phyloP scores from a whole-genome alignment of 1,140 invertebrate species.

The Drosophila punjabiensis region DNA sequence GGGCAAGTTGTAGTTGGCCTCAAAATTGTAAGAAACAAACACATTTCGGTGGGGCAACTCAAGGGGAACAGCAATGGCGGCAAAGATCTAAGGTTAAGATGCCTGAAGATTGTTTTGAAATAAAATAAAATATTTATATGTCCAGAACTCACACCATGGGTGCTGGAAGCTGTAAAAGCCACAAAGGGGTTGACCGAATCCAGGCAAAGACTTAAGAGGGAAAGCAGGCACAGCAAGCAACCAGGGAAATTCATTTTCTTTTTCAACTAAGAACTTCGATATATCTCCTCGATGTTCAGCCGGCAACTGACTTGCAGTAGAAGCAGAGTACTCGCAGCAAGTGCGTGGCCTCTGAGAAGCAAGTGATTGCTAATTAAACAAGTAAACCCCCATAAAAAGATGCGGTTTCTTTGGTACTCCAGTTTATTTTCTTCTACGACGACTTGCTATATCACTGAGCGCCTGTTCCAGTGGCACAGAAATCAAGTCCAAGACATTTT shows the following conservation, averaged over 20 bases:
- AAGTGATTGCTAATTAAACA: conserved; percentile 34
- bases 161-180: conserved; percentile 65
- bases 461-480: conserved; percentile 68
- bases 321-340: conserved; percentile 13
- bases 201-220: conserved; percentile 22
- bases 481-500: conserved; percentile 73
- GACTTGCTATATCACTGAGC: conserved; percentile 41
- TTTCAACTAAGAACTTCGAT: background rate
- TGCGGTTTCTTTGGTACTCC: conserved; percentile 22
- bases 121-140: background rate
- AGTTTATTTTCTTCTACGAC: conserved; percentile 66
- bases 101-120: background rate
- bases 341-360: conserved; percentile 30
- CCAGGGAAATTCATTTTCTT: conserved; percentile 35
- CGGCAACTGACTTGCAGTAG: conserved; percentile 44
- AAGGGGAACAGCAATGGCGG: conserved; percentile 90
- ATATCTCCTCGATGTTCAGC: conserved; percentile 31
- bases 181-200: conserved; percentile 31
- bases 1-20: conserved; percentile 89
- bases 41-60: conserved; percentile 90
- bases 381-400: conserved; percentile 30
- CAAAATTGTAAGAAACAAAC: conserved; percentile 91
- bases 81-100: conserved; percentile 86
- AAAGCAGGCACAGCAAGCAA: conserved; percentile 7
- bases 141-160: conserved; percentile 69